Percentiles rank a stretch among this genome's conserved stretches.
Evolutionary conservation across 1,140 invertebrate genomes (phyloP).

Genomic region (Xylocopa sonorina): DNA sequence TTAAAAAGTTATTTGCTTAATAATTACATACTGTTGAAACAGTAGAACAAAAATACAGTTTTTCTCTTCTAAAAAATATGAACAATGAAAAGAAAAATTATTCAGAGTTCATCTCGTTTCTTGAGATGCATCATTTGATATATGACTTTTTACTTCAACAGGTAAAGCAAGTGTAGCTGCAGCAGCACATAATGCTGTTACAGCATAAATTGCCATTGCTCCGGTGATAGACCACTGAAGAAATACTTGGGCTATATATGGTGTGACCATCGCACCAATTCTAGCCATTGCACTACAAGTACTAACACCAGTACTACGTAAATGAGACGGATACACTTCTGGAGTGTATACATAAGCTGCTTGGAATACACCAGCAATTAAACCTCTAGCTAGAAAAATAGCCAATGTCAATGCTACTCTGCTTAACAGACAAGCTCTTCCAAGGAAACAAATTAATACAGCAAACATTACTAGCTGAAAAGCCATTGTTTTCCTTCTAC

Average conservation of each 20-base stretch:
- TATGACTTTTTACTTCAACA: conserved; percentile 90
- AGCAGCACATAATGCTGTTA: conserved; percentile 88
- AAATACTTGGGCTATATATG: conserved; percentile 95
- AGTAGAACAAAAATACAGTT: conserved; percentile 12
- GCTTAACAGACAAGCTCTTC: conserved; percentile 83
- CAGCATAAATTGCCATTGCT: conserved; percentile 88
- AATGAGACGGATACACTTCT: conserved; percentile 95
- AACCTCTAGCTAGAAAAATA: conserved; percentile 94
- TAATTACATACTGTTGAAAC: not conserved
- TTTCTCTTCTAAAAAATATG: conserved; percentile 6
- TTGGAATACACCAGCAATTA: conserved; percentile 97
- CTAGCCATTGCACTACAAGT: conserved; percentile 95
- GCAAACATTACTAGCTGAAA: conserved; percentile 95
- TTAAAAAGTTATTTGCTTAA: not conserved
- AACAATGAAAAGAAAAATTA: not conserved
- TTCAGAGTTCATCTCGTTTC: conserved; percentile 39
- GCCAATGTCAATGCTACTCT: conserved; percentile 91
- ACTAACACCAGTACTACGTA: conserved; percentile 93
- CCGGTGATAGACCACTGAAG: conserved; percentile 87
- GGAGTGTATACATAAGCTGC: conserved; percentile 98
- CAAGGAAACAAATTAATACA: conserved; percentile 90
- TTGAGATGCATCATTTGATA: conserved; percentile 82
- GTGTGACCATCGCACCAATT: conserved; percentile 95
- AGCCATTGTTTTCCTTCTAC: conserved; percentile 96
- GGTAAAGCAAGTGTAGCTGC: conserved; percentile 89